phyloP scores from a whole-genome alignment of 2,113 vertebrate genomes.

The Candoia aspera region DNA sequence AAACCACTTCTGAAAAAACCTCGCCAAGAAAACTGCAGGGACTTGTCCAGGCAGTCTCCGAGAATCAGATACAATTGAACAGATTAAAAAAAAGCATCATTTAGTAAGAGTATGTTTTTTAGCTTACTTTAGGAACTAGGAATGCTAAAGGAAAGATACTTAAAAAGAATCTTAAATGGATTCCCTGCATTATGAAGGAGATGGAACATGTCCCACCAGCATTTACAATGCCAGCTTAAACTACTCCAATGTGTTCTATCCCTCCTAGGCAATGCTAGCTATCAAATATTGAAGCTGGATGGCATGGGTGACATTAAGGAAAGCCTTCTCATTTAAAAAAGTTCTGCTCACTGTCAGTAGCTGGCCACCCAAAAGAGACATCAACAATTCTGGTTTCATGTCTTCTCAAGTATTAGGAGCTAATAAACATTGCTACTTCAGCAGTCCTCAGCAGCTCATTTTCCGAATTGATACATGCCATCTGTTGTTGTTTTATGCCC shows the following conservation, averaged over 20 bases:
- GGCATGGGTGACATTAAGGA: background rate
- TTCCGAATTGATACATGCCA: too few relatives aligned
- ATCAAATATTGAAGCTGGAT: slow-evolving; percentile 16
- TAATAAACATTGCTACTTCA: background rate
- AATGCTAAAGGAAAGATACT: background rate
- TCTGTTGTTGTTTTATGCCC: background rate
- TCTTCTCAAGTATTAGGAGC: background rate
- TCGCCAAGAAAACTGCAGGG: too few relatives aligned
- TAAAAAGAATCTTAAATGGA: background rate
- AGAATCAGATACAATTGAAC: too few relatives aligned
- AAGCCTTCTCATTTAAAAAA: background rate
- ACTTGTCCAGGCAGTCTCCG: too few relatives aligned
- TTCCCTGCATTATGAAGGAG: background rate
- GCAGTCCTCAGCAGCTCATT: background rate
- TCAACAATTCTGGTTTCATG: background rate
- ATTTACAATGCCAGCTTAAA: background rate
- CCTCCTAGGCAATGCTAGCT: slow-evolving; percentile 49
- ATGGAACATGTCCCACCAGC: background rate
- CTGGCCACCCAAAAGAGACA: background rate
- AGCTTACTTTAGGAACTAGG: background rate
- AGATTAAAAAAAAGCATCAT: background rate
- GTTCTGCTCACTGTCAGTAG: background rate
- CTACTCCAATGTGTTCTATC: background rate
- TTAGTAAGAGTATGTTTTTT: background rate
- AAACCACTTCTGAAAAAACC: too few relatives aligned